Evolutionary conservation across 2,113 vertebrate genomes (phyloP), one percentile per base, ranked within the genome.

Genomic region (Amazona vittata): DNA sequence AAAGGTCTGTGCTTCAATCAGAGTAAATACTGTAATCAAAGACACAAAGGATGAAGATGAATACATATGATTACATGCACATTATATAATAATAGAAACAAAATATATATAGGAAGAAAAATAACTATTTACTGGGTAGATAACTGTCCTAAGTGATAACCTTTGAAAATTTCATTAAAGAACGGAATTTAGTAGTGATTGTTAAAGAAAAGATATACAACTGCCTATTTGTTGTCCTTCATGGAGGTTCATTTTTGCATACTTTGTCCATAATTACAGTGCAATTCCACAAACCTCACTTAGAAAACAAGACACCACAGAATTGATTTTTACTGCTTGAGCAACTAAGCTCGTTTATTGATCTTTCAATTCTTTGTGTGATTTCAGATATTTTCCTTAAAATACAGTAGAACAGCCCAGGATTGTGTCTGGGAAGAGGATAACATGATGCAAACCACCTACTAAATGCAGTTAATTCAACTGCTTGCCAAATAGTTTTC

Each of bases 201-300:
- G 11, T 46, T 74, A 43, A 88, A 93, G 41, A 64, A 90, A 91
- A 90, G 74, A 43, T 10, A n/a, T 16, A 57, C 1, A 49, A 28
- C 19, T 70, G 20, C 8, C 22, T 78, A 67, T 74, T 65, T 90
- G 65, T 10, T 8, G 15, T 43, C 25, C 41, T 49, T 74, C 16
- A 10, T 12, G 16, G 35, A 67, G 28, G 41, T 75, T 67, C 47
- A 15, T 53, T 70, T 91, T 82, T 87, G 59, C 43, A 63, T 47
- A 63, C 4, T 91, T 90, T 86, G 17, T 46, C 67, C 60, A 52
- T 86, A 90, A 94, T 86, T 95, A 70, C 11, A 71, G 35, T 31
- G 35, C 20, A 91, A 95, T 92, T 95, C 71, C 39, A 90, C 49
- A 88, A 91, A 94, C 28, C 91, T 88, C 94, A 59, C 68, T 92